Conservation (phyloP, 92 coral and sea anemone species). For the Zoanthus solanderi region DNA sequence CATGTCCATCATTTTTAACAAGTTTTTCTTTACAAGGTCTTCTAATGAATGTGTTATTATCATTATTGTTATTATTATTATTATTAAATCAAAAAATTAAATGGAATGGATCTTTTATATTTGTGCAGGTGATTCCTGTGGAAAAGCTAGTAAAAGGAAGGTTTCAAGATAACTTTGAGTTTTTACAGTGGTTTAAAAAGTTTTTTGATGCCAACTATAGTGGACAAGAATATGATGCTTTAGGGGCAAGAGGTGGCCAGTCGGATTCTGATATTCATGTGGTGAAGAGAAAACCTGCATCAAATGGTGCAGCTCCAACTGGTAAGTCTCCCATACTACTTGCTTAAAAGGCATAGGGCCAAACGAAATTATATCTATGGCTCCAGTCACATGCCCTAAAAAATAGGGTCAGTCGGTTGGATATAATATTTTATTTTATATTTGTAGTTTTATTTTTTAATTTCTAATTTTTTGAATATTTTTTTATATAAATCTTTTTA, state of each 20-base stretch:
- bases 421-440: no score
- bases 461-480: no score
- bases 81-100: background rate
- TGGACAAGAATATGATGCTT: conserved; percentile 90
- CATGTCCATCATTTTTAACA: no score
- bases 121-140: conserved; percentile 78
- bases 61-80: no score
- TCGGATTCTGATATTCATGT: conserved; percentile 66
- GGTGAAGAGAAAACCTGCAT: conserved; percentile 62
- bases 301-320: conserved; percentile 41
- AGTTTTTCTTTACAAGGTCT: no score
- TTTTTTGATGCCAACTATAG: conserved; percentile 98
- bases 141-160: conserved; percentile 95
- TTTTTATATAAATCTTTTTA: no score
- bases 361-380: no score
- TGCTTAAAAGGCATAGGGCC: background rate
- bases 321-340: background rate
- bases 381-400: no score
- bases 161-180: conserved; percentile 99
- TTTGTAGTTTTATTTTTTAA: no score
- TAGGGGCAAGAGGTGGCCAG: conserved; percentile 86
- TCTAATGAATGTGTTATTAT: no score
- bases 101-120: background rate
- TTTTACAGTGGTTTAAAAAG: conserved; percentile 98
- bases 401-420: no score